A percentile compares a stretch with the other conserved stretches of the same genome.
phyloP scores from a whole-genome alignment of 2,797 vertebrate species.

The Lepus oiostolus region DNA sequence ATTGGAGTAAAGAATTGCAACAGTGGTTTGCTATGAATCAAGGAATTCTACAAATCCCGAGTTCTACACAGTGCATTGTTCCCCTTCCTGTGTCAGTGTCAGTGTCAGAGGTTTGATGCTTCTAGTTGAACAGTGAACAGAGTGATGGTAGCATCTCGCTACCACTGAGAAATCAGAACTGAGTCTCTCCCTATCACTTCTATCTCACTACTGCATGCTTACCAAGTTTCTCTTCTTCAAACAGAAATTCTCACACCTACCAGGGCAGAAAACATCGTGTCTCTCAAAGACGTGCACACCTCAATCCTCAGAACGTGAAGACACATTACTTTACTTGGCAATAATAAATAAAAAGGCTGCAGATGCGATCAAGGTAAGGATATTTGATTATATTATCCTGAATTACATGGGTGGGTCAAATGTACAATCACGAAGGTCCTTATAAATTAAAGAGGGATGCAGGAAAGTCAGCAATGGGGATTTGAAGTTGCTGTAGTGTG shows the following conservation, averaged over 20 bases:
- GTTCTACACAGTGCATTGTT: not conserved
- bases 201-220: not conserved
- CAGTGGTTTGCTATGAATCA: not conserved
- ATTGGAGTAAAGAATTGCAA: not conserved
- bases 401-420: not conserved
- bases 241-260: not conserved
- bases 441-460: not conserved
- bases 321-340: not conserved
- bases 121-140: not conserved
- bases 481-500: not conserved
- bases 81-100: accelerated
- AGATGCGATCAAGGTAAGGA: not conserved
- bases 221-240: slow-evolving; percentile 9
- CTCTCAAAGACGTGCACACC: not conserved
- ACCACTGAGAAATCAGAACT: not conserved
- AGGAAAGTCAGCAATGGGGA: not conserved
- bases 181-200: not conserved
- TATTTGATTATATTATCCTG: not conserved
- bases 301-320: not conserved
- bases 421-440: not conserved
- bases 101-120: not conserved
- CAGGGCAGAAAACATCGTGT: not conserved
- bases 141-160: not conserved
- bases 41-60: not conserved
- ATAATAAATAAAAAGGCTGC: not conserved